These are phyloP conservation scores for Agelas oroides DNA, from an alignment of 37 sponge, comb jelly and placozoan genomes.

Conservation along the genomic window DNA sequence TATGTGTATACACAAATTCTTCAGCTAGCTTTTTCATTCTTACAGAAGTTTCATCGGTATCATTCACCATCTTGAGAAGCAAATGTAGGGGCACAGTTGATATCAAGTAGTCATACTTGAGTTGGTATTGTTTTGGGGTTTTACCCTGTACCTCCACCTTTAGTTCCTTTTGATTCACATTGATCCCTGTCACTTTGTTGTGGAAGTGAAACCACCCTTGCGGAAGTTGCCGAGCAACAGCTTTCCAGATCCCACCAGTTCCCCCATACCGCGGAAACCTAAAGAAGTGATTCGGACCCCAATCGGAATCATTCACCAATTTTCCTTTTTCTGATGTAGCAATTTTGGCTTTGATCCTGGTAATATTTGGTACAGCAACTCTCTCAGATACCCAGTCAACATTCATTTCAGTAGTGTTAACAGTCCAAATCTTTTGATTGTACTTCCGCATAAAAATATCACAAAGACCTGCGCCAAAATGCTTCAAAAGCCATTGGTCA, in stretches of 20 bases:
- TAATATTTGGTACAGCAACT: constrained; percentile 50
- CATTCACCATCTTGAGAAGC: constrained; percentile 19
- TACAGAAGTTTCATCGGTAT: background rate
- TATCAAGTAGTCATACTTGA: constrained; percentile 54
- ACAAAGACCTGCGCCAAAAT: constrained; percentile 51
- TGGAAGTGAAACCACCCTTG: constrained; percentile 35
- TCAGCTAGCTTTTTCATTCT: constrained; percentile 20
- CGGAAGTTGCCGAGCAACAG: constrained; percentile 8
- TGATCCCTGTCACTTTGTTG: constrained; percentile 7
- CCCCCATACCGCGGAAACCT: constrained; percentile 39
- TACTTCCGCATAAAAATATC: constrained; percentile 50
- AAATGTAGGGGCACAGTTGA: constrained; percentile 42
- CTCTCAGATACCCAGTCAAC: constrained; percentile 45
- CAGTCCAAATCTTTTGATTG: constrained; percentile 56
- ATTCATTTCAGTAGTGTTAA: constrained; percentile 38
- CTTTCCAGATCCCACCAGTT: constrained; percentile 41
- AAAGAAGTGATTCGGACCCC: constrained; percentile 58
- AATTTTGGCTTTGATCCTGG: constrained; percentile 47
- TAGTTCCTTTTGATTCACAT: background rate
- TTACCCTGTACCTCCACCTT: background rate
- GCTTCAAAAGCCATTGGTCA: constrained; percentile 51
- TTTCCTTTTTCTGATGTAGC: background rate
- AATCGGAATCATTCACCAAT: background rate
- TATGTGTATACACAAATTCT: constrained; percentile 38
- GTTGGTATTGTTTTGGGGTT: background rate